Base-by-base conservation (phyloP, 2,113 vertebrate species). In the Theristicus caerulescens region DNA sequence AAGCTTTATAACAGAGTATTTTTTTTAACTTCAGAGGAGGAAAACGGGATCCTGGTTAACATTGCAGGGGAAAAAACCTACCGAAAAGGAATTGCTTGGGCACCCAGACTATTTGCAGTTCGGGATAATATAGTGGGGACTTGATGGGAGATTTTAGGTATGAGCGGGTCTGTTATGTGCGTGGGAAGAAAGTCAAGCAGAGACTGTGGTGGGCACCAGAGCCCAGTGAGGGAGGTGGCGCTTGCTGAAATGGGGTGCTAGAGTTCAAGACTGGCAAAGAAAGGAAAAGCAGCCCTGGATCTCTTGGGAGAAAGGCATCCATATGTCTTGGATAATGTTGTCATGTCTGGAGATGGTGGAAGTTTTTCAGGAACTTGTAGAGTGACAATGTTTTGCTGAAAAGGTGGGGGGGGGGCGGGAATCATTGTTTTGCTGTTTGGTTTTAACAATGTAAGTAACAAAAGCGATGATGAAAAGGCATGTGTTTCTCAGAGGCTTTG, bases 131-230 rank as follows among this genome's bases (percentile, higher is more conserved):
- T 8, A 21, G 4, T 5, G 14, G 15, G 31, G 36, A 27, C 42
- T 27, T 47, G 22, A 22, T 29, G 32, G 61, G 25, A 42, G 51
- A 20, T 16, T 32, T 36, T 13, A 46, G n/a, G 26, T 47, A 47
- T 2, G 32, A 66, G n/a, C n/a, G 11, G 6, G 10, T 86, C 46
- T 54, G 19, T 12, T n/a, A 6, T 0, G 9, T 20, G 24, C 3
- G 0, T 2, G 26, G 16, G 32, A 32, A 25, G 47, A 10, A 77
- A 58, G n/a, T 42, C 7, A 25, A 49, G 59, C 36, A 40, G 36
- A 26, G 22, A 7, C 3, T 1, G 16, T 9, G 22, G 29, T 32
- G 47, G 59, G 58, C 16, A 2, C 0, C 0, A 64, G 42, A 34
- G 15, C 8, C 34, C 11, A 0, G 4, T 16, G 25, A 29, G 19